phyloP scores from a whole-genome alignment of 1,140 invertebrate species.

The Megalopta genalis region DNA sequence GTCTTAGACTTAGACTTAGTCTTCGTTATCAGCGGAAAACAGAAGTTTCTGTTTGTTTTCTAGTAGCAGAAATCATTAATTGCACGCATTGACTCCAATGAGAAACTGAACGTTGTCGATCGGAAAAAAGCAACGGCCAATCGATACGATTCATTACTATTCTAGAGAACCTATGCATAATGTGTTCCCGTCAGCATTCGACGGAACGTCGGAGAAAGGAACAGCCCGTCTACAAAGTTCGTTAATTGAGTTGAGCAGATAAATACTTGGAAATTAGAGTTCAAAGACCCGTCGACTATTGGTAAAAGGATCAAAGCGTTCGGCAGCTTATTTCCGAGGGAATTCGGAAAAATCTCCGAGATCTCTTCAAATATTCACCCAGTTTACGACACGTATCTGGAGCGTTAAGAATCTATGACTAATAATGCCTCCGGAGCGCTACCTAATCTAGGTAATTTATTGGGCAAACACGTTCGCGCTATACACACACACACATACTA shows the following conservation, averaged over 20 bases:
- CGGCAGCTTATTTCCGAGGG: too few species aligned
- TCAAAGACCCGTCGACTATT: background rate
- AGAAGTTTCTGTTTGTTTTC: too few species aligned
- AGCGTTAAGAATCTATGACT: background rate
- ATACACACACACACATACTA: background rate
- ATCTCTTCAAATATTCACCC: background rate
- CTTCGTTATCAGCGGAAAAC: too few species aligned
- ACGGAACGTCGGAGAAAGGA: background rate
- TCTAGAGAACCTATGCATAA: too few species aligned
- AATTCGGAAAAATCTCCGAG: too few species aligned
- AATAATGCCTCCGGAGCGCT: background rate
- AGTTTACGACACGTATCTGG: background rate
- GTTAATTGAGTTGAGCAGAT: background rate
- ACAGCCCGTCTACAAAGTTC: background rate
- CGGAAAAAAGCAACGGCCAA: too few species aligned
- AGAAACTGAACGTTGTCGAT: too few species aligned
- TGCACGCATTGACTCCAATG: too few species aligned
- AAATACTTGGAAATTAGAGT: background rate
- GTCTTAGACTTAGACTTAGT: too few species aligned
- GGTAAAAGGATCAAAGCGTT: background rate
- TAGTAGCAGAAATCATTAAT: too few species aligned
- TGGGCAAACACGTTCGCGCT: slow-evolving; percentile 20
- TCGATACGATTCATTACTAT: too few species aligned
- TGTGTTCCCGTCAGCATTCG: too few species aligned
- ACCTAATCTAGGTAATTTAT: slow-evolving; percentile 32